Evolutionary conservation across 2,888 invertebrate species (phyloP).

Genomic region (Drosophila pseudotakahashii): DNA sequence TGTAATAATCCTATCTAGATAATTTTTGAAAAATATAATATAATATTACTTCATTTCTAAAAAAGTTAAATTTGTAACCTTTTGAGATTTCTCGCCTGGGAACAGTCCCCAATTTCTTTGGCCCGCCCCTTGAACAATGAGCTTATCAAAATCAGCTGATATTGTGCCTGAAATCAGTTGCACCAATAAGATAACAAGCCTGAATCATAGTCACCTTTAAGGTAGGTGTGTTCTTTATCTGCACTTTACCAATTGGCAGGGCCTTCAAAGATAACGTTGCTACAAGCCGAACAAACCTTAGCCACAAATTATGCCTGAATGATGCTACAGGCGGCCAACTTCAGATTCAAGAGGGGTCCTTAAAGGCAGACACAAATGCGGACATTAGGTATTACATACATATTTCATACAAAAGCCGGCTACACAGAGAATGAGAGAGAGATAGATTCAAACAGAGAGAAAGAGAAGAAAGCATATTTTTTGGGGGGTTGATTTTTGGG

Average conservation of each 20-base stretch:
- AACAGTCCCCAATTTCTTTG: not conserved
- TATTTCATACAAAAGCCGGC: constrained; percentile 53
- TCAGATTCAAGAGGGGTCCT: constrained; percentile 65
- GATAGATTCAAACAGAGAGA: not conserved
- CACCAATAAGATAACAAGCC: constrained; percentile 2
- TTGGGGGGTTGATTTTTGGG: constrained; percentile 72
- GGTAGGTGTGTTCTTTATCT: constrained; percentile 18
- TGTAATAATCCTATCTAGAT: too few relatives aligned
- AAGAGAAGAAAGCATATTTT: constrained; percentile 39
- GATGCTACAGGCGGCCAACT: constrained; percentile 64
- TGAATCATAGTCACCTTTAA: constrained; percentile 19
- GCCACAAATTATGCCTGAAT: constrained; percentile 66
- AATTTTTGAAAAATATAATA: too few relatives aligned
- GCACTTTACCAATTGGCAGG: not conserved
- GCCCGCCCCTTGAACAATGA: not conserved
- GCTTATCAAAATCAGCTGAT: constrained; percentile 4
- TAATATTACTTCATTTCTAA: too few relatives aligned
- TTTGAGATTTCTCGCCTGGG: not conserved
- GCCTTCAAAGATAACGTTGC: constrained; percentile 14
- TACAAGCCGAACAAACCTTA: constrained; percentile 27
- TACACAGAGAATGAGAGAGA: constrained; percentile 19
- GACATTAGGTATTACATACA: constrained; percentile 30
- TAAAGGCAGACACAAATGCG: constrained; percentile 56
- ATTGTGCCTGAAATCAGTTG: not conserved
- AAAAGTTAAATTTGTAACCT: too few relatives aligned